Evolutionary conservation across 2,888 invertebrate species (phyloP), one percentile per base, ranked within the genome.

Genomic region (Heterodera filipjevi): DNA sequence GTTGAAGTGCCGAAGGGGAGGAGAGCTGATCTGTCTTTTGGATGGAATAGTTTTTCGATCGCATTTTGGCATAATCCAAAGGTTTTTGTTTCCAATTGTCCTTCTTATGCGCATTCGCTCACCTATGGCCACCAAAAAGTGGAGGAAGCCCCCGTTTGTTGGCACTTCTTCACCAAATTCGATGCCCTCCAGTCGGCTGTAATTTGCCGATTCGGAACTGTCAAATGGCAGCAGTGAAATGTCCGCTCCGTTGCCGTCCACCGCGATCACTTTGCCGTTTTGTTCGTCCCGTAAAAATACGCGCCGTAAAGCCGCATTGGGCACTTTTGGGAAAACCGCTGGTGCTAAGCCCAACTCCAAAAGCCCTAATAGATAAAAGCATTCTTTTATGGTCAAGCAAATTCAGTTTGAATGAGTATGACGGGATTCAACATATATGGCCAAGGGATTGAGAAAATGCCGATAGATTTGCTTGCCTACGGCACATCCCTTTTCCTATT

Each of bases 1-100:
- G 68, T 35, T 68, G 68, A 35, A 68, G 68, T 32, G 68, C 68
- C 33, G 68, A 68, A 33, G 68, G 68, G 33, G 68, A 68, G 33
- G 68, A 19, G 68, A 68, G 68, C 33, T 68, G 68, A 35, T 68
- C 59, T 59, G 59, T 59, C 59, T 39, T 39, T 10, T 39, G 6
- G 39, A 10, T 39, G 6, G 39, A 10, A 10, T 39, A 39, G 2
- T 12, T 10, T 39, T 39, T 39, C n/a, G n/a, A n/a, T n/a, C n/a
- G n/a, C 6, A 19, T 53, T 6, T 53, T 6, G 14, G 53, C 6
- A 16, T 19, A 53, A 19, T 53, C 22, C 53, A 22, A 22, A 19
- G 2, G 53, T 22, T 53, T 3, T n/a, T n/a, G n/a, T n/a, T n/a
- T n/a, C n/a, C n/a, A n/a, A n/a, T n/a, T n/a, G n/a, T n/a, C n/a